Conservation (phyloP, 2,113 vertebrate genomes). For the Mus pahari region DNA sequence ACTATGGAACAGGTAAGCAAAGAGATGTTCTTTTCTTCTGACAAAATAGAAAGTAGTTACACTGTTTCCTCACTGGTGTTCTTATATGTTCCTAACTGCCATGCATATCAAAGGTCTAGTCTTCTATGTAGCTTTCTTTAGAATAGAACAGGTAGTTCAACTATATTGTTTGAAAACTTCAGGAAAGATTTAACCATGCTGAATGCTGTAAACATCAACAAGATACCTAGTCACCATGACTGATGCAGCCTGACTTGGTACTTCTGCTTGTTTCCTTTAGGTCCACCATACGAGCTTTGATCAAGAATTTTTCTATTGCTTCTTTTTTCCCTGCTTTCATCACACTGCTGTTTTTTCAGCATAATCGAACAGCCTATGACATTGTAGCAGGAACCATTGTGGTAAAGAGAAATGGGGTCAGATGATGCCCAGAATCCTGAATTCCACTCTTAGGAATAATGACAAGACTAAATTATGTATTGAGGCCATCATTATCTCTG, state of each 20-base stretch:
- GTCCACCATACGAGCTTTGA: constrained; percentile 95
- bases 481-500: constrained; percentile 78
- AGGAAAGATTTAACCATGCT: constrained; percentile 16
- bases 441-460: constrained; percentile 74
- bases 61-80: background rate
- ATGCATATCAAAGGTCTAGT: constrained; percentile 22
- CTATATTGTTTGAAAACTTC: constrained; percentile 41
- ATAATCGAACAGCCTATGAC: constrained; percentile 97
- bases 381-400: constrained; percentile 98
- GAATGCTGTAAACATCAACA: constrained; percentile 1
- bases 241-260: background rate
- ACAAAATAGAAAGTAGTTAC: background rate
- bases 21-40: constrained; percentile 4
- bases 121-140: constrained; percentile 20
- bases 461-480: constrained; percentile 76
- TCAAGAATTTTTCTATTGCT: constrained; percentile 99
- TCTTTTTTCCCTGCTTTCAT: constrained; percentile 98
- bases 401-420: constrained; percentile 92
- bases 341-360: constrained; percentile 97
- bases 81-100: background rate
- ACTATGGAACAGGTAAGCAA: constrained; percentile 36
- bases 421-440: constrained; percentile 86
- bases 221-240: background rate
- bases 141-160: background rate
- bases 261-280: constrained; percentile 86